Evolutionary conservation across 2,113 vertebrate species (phyloP), one percentile per base, ranked within the genome.

Genomic region (Scytalopus superciliaris): DNA sequence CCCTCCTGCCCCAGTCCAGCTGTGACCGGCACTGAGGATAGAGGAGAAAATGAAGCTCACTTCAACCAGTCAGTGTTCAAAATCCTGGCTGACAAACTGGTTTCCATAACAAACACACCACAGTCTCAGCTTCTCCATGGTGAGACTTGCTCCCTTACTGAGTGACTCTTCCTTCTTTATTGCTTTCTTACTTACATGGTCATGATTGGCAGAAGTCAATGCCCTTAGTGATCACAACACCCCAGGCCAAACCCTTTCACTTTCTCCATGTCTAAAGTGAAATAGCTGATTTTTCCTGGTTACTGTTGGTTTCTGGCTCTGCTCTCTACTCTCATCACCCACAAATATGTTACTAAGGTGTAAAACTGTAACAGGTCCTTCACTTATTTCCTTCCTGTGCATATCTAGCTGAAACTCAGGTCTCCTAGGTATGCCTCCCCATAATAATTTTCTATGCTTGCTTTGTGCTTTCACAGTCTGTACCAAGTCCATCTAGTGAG

Each of bases 1-100:
- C 12, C 14, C 10, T 35, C 21, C 18, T 62, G 35, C 10, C 16
- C 14, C 9, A 62, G 42, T 16, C 12, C 16, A 44, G 1, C 44
- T 77, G 17, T 0, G 0, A 64, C 13, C 39, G 42, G 27, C 18
- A 24, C 12, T 30, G 12, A 1, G 1, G 9, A 14, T 18, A 25
- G 6, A 50, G 6, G 6, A 17, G 5, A 84, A 62, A 9, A 82
- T 9, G 18, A 49, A 40, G 13, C 5, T 70, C 14, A 19, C 22
- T 70, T n/a, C 59, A 73, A 27, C 7, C 7, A 37, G 7, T 7
- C 18, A 40, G 3, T 2, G 6, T 47, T 5, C 19, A 19, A 23
- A 82, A 62, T 57, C 21, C 11, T 3, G 0, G 23, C 12, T 68
- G 35, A 9, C 4, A 89, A 87, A 50, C 3, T 7, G 5, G 3